phyloP scores from a whole-genome alignment of 2,797 vertebrate genomes.

The Pipistrellus kuhlii region DNA sequence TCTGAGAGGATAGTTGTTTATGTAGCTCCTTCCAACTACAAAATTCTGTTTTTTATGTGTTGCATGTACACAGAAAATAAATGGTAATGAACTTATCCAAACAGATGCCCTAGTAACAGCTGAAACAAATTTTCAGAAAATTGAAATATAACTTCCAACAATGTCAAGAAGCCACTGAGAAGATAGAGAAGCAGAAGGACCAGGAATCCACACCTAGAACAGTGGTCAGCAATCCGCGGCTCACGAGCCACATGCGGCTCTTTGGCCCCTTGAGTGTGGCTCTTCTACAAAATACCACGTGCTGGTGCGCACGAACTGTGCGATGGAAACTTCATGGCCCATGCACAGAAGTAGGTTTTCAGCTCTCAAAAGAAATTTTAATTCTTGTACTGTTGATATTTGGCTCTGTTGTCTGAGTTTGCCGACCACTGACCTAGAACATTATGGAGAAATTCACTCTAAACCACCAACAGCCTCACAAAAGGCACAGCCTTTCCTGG shows the following conservation, averaged over 20 bases:
- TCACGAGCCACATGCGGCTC: no score
- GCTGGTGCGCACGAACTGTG: no score
- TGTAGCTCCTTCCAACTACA: neutral
- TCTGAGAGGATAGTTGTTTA: neutral
- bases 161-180: neutral
- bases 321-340: no score
- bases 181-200: neutral
- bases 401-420: no score
- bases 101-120: neutral
- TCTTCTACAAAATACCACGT: no score
- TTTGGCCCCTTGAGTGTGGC: no score
- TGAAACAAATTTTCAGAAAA: neutral
- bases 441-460: neutral
- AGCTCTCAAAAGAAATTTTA: no score
- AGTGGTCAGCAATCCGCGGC: no score
- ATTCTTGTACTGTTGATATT: no score
- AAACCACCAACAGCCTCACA: neutral
- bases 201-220: neutral
- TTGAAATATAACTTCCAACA: slow-evolving; percentile 32
- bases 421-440: neutral
- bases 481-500: neutral
- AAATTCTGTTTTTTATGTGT: neutral
- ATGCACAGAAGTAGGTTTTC: no score
- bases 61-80: neutral
- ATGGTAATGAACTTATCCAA: neutral